Percentiles rank a stretch among this genome's conserved stretches.
Evolutionary conservation across 2,113 vertebrate genomes (phyloP).

Genomic region (Todiramphus chloris): DNA sequence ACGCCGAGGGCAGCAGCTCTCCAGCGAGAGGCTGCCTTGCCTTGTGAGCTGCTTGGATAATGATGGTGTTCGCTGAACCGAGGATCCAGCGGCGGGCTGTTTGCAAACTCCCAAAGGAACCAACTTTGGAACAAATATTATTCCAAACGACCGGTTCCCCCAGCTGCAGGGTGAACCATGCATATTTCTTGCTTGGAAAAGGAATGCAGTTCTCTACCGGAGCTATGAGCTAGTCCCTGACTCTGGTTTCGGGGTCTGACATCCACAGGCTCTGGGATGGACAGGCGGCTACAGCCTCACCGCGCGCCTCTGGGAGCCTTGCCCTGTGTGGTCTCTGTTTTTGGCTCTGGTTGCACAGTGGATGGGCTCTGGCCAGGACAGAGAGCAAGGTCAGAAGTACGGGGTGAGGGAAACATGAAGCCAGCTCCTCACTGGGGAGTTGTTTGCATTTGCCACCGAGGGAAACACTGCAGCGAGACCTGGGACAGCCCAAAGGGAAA

Average conservation of each 20-base stretch:
- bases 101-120: not conserved
- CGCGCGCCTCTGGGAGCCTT: not conserved
- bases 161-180: not conserved
- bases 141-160: not conserved
- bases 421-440: not conserved
- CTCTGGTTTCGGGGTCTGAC: not conserved
- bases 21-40: not conserved
- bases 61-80: not conserved
- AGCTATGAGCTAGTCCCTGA: not conserved
- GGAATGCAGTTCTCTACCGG: not conserved
- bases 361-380: not conserved
- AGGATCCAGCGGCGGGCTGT: not conserved
- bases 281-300: not conserved
- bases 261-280: not conserved
- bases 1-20: not conserved
- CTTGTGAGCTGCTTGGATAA: not conserved
- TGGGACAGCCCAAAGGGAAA: not conserved
- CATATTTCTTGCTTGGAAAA: not conserved
- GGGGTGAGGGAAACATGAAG: not conserved
- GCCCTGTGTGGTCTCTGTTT: not conserved
- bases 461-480: not conserved
- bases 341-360: not conserved
- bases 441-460: not conserved
- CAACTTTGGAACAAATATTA: conserved; percentile 9
- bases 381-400: not conserved